Conservation (phyloP, 2,797 vertebrate genomes). For the Pangasius macronema region DNA sequence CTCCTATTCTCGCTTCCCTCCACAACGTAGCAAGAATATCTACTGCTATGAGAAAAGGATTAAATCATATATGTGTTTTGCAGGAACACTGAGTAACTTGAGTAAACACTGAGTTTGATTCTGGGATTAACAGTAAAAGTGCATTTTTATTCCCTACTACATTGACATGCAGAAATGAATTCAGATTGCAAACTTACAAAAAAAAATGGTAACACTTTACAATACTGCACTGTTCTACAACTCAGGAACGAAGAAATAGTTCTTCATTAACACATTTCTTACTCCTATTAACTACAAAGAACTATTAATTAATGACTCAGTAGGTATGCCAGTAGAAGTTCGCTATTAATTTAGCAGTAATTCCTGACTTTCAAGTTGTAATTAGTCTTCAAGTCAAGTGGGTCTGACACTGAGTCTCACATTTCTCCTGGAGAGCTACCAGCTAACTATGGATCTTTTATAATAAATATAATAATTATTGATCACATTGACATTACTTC, state of each 20-base stretch:
- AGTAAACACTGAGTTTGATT: not conserved
- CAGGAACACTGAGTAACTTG: too few species aligned
- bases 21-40: not conserved
- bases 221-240: not conserved
- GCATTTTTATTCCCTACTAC: not conserved
- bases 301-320: not conserved
- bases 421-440: not conserved
- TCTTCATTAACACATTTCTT: not conserved
- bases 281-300: not conserved
- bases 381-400: not conserved
- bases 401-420: not conserved
- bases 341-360: not conserved
- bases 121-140: not conserved
- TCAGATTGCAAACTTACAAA: not conserved
- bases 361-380: not conserved
- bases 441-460: not conserved
- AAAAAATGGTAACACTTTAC: not conserved
- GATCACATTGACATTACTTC: not conserved
- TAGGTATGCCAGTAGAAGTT: too few species aligned
- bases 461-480: not conserved
- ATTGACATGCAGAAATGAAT: not conserved
- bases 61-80: not conserved
- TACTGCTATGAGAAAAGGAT: not conserved
- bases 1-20: slow-evolving; percentile 6
- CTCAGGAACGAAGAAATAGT: too few species aligned